Conservation (phyloP, 2,888 invertebrate genomes). For the Abrostola tripartita region DNA sequence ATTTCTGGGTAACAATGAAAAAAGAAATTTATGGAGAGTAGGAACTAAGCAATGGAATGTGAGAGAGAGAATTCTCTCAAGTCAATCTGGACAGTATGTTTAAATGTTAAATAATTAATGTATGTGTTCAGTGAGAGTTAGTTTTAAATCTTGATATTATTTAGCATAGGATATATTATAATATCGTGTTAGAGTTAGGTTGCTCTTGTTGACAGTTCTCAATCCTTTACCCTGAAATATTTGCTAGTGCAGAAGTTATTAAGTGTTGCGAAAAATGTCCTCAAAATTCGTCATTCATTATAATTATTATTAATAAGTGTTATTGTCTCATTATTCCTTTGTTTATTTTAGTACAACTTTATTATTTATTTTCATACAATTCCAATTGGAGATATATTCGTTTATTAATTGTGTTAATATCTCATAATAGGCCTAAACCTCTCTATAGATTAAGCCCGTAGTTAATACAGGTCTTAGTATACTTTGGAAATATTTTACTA, state of each 20-base stretch:
- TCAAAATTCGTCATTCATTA: slow-evolving; percentile 11
- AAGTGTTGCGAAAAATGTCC: slow-evolving; percentile 15
- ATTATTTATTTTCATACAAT: slow-evolving; percentile 11
- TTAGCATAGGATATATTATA: slow-evolving; percentile 60
- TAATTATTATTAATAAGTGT: not conserved
- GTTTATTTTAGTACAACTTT: not conserved
- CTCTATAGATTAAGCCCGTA: slow-evolving; percentile 83
- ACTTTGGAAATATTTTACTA: slow-evolving; percentile 77
- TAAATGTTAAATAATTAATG: slow-evolving; percentile 60
- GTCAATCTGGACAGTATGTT: slow-evolving; percentile 35
- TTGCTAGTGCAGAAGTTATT: slow-evolving; percentile 39
- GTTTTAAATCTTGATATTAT: slow-evolving; percentile 77
- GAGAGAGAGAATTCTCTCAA: slow-evolving; percentile 25
- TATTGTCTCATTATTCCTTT: not conserved
- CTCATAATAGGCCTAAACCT: slow-evolving; percentile 82
- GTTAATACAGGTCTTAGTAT: slow-evolving; percentile 81
- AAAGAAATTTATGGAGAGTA: slow-evolving; percentile 43
- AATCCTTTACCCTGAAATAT: slow-evolving; percentile 50
- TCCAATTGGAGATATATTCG: slow-evolving; percentile 28
- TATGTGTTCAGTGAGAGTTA: slow-evolving; percentile 83
- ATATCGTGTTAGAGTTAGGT: slow-evolving; percentile 67
- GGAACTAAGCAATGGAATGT: slow-evolving; percentile 34
- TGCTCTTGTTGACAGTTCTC: slow-evolving; percentile 62
- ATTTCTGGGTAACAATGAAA: slow-evolving; percentile 55
- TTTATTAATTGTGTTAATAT: slow-evolving; percentile 42